Evolutionary conservation across 1,140 invertebrate genomes (phyloP), one percentile per base, ranked within the genome.

Genomic region (Sinonovacula constricta): DNA sequence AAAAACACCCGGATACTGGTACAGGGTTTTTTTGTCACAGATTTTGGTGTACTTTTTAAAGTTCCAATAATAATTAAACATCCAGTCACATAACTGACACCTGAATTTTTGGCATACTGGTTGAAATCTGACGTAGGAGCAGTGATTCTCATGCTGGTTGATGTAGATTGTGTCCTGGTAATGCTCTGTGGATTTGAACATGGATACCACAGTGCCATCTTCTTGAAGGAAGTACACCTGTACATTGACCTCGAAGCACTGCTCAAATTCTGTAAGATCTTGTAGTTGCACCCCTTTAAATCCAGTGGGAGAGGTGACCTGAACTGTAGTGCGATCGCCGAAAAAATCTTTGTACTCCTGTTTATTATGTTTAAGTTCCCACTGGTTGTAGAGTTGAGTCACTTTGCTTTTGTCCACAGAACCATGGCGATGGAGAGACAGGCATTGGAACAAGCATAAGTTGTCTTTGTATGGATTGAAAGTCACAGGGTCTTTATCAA

Each of bases 81-180:
- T 63, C 31, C 60, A 12, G 60, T 63, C 60, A 39, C 60, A 63
- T 14, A 63, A 22, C 33, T 63, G 26, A 31, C 60, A 63, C 22
- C 26, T 4, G 33, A 63, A 63, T n/a, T 4, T 63, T 63, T 63
- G 33, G 60, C 31, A 12, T 30, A 36, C 33, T 12, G 33, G 30
- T 24, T 4, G 10, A 39, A 63, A 63, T 14, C 31, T 36, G 24
- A 63, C 34, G n/a, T 63, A 63, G 12, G 60, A 63, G 60, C 60
- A 63, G 60, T 63, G 60, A 63, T 63, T 63, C 22, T 63, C 31
- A 34, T 63, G 24, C 60, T 63, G 60, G 22, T 63, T 63, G 30
- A 63, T 22, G 34, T 36, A 63, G 31, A 63, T 63, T 3, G 60
- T 63, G 3, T 63, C 60, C 34, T 34, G 2, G 60, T 36, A 63